Conservation (phyloP, 2,888 invertebrate species). For the Prenolepis imparis region DNA sequence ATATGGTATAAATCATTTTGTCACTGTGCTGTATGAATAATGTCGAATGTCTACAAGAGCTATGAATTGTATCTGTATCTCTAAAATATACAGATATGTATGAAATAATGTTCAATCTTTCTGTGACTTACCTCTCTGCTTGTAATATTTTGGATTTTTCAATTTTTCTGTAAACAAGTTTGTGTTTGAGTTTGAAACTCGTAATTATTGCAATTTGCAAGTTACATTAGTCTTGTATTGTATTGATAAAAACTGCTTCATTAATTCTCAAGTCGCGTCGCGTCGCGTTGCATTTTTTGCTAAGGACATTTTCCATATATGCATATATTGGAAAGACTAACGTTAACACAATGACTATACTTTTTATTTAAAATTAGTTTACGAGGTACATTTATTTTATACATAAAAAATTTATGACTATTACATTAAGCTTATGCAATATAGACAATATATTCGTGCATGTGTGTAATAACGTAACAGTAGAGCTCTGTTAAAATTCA, state of each 20-base stretch:
- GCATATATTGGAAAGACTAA: neutral
- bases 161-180: neutral
- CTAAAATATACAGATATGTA: slow-evolving; percentile 69
- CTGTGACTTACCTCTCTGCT: slow-evolving; percentile 2
- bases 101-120: neutral
- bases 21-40: slow-evolving; percentile 48
- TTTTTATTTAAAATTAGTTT: slow-evolving; percentile 86
- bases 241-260: neutral
- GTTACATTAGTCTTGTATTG: neutral
- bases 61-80: slow-evolving; percentile 65
- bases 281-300: too few species aligned
- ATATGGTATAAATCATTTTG: slow-evolving; percentile 55
- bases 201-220: neutral
- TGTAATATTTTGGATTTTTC: neutral
- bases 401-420: slow-evolving; percentile 86
- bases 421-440: slow-evolving; percentile 83
- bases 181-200: neutral
- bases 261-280: too few species aligned
- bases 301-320: neutral
- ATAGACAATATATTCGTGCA: slow-evolving; percentile 81
- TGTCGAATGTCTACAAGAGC: slow-evolving; percentile 34
- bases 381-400: slow-evolving; percentile 86
- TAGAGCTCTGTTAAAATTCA: slow-evolving; percentile 65
- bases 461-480: slow-evolving; percentile 79
- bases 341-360: slow-evolving; percentile 85